Percentiles rank a stretch among this genome's conserved stretches.
Evolutionary conservation across 1,140 invertebrate genomes (phyloP).

Genomic region (Trichomalopsis sarcophagae): DNA sequence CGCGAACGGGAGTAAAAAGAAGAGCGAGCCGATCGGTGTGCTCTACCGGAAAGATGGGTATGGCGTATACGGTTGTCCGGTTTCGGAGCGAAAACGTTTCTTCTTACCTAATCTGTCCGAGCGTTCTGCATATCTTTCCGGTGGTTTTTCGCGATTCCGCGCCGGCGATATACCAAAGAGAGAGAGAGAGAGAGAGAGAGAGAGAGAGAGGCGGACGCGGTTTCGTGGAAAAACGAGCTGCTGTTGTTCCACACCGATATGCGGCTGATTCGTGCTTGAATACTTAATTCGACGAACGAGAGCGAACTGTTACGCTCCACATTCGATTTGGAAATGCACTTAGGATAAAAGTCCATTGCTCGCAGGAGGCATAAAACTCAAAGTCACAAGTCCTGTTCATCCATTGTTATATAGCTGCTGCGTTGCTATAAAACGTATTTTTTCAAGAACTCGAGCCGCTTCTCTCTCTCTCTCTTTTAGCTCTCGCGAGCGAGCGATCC

Average conservation of each 20-base stretch:
- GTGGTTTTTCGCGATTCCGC: not conserved
- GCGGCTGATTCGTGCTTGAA: too few relatives aligned
- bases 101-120: not conserved
- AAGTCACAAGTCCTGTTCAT: not conserved
- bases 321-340: not conserved
- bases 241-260: too few relatives aligned
- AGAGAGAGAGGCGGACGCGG: too few relatives aligned
- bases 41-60: slow-evolving; percentile 7
- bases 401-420: not conserved
- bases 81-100: not conserved
- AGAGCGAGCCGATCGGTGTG: not conserved
- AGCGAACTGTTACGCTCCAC: not conserved
- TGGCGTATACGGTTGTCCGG: not conserved
- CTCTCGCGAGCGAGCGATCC: not conserved
- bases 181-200: too few relatives aligned
- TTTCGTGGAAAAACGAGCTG: not conserved
- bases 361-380: not conserved
- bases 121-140: not conserved
- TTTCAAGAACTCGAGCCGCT: not conserved
- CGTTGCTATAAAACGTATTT: not conserved
- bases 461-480: too few relatives aligned
- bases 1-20: not conserved
- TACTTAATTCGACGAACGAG: too few relatives aligned
- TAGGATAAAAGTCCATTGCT: not conserved
- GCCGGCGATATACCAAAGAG: too few relatives aligned